Conservation (phyloP, 1,140 invertebrate species). For the Bombus sylvicola region DNA sequence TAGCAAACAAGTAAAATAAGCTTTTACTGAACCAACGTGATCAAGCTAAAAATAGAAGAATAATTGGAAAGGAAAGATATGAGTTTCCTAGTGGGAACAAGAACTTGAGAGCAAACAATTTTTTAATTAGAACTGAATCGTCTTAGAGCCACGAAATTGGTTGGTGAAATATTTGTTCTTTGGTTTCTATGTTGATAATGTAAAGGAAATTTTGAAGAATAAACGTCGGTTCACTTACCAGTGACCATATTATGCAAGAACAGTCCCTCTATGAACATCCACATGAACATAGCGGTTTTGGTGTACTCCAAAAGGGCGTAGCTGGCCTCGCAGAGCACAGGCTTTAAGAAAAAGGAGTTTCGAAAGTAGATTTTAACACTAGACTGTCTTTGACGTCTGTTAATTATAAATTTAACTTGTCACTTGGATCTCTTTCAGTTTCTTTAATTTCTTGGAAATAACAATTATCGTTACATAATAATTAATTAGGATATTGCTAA, state of each 20-base stretch:
- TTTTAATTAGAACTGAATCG: conserved; percentile 5
- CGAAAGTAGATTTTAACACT: not conserved
- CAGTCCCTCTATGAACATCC: conserved; percentile 97
- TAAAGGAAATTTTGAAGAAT: too few relatives aligned
- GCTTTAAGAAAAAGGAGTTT: conserved; percentile 82
- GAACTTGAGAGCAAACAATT: not conserved
- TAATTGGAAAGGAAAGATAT: too few relatives aligned
- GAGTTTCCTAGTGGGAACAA: not conserved
- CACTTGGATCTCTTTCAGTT: too few relatives aligned
- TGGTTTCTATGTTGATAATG: too few relatives aligned
- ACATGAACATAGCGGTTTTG: conserved; percentile 95
- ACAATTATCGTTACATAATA: not conserved
- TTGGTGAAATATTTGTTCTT: not conserved
- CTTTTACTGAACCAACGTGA: not conserved
- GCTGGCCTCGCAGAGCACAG: conserved; percentile 90
- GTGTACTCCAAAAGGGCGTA: conserved; percentile 93
- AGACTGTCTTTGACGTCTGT: not conserved
- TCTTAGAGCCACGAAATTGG: not conserved
- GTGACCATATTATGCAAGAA: conserved; percentile 94
- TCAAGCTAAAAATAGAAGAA: too few relatives aligned
- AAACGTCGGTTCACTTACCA: conserved; percentile 72
- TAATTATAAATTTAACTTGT: too few relatives aligned
- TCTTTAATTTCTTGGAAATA: too few relatives aligned
- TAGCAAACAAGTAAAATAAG: not conserved
- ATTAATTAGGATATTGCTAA: not conserved